phyloP scores from a whole-genome alignment of 2,797 vertebrate species.

The Hemitrygon akajei region DNA sequence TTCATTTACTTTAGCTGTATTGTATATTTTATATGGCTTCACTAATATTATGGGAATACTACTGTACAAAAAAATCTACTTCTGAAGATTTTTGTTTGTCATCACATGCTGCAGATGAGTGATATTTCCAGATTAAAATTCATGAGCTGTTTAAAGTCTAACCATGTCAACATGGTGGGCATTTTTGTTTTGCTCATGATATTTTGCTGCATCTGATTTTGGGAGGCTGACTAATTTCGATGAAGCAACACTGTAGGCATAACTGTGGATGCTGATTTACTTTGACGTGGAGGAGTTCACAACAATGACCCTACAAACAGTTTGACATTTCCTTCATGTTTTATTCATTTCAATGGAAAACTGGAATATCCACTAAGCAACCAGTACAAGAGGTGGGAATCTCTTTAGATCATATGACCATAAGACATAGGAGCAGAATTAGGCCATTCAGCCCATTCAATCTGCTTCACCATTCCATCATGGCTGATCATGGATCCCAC shows the following conservation, averaged over 20 bases:
- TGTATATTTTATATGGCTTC: background rate
- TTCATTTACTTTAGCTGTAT: too few relatives aligned
- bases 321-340: slow-evolving; percentile 14
- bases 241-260: background rate
- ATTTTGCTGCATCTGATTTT: background rate
- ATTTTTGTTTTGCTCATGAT: too few relatives aligned
- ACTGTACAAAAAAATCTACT: background rate
- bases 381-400: background rate
- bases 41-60: too few relatives aligned
- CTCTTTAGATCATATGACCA: too few relatives aligned
- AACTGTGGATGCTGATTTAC: slow-evolving; percentile 20
- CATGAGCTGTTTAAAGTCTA: background rate
- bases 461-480: too few relatives aligned
- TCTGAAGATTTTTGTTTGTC: background rate
- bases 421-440: too few relatives aligned
- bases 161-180: background rate
- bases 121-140: background rate
- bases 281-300: background rate
- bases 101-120: background rate
- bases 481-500: too few relatives aligned
- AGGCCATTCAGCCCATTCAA: too few relatives aligned
- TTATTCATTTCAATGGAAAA: slow-evolving; percentile 16
- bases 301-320: background rate
- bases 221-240: background rate
- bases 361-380: background rate